Evolutionary conservation across 2,113 vertebrate species (phyloP).

Genomic region (Mirounga angustirostris): DNA sequence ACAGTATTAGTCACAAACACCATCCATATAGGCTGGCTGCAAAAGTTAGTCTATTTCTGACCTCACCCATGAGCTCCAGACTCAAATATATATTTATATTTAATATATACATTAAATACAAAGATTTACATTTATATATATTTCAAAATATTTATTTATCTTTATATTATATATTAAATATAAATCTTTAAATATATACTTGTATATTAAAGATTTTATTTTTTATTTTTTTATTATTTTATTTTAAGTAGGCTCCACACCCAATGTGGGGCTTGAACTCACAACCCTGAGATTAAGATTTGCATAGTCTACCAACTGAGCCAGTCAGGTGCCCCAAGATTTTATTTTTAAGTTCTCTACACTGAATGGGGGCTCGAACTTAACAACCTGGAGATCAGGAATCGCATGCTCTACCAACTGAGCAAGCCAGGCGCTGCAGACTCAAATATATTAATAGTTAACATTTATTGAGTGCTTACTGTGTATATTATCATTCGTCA

Average conservation of each 20-base stretch:
- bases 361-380: background rate
- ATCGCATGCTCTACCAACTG: background rate
- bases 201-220: background rate
- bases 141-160: background rate
- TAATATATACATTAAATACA: background rate
- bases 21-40: background rate
- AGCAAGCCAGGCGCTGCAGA: background rate
- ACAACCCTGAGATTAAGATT: background rate
- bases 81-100: background rate
- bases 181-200: no score
- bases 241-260: background rate
- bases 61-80: background rate
- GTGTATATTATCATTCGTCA: background rate
- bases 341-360: background rate
- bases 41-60: background rate
- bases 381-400: background rate
- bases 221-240: background rate
- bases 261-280: background rate
- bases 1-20: background rate
- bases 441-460: background rate
- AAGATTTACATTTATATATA: background rate
- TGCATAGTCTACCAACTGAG: background rate
- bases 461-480: background rate
- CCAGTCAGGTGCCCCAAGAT: background rate
- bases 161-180: no score